Conservation (phyloP, 2,888 invertebrate genomes). For the Ochropleura leucogaster region DNA sequence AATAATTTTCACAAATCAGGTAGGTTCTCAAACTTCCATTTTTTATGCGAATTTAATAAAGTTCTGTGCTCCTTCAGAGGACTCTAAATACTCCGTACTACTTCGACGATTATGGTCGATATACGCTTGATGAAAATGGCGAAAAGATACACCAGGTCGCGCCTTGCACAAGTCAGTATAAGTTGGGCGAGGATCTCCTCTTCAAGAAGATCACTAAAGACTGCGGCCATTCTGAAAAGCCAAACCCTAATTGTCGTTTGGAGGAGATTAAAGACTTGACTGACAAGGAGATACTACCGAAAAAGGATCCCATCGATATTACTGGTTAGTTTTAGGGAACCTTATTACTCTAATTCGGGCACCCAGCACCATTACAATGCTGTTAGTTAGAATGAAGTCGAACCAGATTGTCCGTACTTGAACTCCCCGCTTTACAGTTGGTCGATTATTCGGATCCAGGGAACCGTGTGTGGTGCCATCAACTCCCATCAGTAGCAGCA, state of each 20-base stretch:
- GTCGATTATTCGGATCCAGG: background rate
- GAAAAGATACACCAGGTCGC: constrained; percentile 78
- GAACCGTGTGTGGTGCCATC: background rate
- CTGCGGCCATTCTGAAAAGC: constrained; percentile 75
- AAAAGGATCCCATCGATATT: constrained; percentile 69
- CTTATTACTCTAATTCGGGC: background rate
- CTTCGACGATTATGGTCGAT: constrained; percentile 79
- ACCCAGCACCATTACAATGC: background rate
- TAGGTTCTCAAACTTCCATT: background rate
- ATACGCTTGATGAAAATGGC: constrained; percentile 65
- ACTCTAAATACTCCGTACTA: constrained; percentile 70
- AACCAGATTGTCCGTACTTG: background rate
- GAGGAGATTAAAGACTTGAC: constrained; percentile 67
- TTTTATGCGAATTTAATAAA: background rate
- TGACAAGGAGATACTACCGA: constrained; percentile 71
- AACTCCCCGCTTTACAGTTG: background rate
- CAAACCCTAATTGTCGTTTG: constrained; percentile 69
- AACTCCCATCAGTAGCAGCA: background rate
- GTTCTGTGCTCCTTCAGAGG: constrained; percentile 57
- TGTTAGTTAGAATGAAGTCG: background rate
- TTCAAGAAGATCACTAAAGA: constrained; percentile 73
- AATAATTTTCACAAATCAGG: background rate
- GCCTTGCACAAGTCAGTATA: constrained; percentile 78
- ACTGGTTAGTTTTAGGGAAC: constrained; percentile 63
- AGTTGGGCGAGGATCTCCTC: constrained; percentile 68